A percentile compares a stretch with the other conserved stretches of the same genome.
Conservation (phyloP, 2,888 invertebrate species). For the Octonoba sinensis region DNA sequence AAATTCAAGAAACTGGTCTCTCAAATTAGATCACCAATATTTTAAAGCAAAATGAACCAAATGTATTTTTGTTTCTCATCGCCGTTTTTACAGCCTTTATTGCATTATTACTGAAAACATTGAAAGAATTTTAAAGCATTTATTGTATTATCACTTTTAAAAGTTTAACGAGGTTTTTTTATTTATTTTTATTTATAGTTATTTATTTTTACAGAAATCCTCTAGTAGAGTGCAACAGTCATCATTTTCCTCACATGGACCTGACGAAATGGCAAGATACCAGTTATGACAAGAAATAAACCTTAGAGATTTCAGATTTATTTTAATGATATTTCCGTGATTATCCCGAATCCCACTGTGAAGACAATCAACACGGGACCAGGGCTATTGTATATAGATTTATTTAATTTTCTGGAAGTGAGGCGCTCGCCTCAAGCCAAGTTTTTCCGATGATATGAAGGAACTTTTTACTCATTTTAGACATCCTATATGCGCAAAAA, state of each 20-base stretch:
- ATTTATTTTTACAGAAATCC: conserved; percentile 71
- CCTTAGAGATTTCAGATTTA: not conserved
- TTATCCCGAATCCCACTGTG: conserved; percentile 14
- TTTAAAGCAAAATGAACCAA: too few relatives aligned
- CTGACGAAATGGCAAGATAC: conserved; percentile 89
- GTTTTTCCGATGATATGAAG: conserved; percentile 25
- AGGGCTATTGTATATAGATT: conserved; percentile 44
- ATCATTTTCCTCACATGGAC: conserved; percentile 88
- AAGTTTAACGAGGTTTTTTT: not conserved
- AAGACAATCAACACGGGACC: conserved; percentile 6
- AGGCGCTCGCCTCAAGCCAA: conserved; percentile 37
- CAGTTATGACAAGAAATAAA: conserved; percentile 57
- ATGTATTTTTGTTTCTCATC: too few relatives aligned
- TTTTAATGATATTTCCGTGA: conserved; percentile 12
- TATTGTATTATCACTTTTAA: not conserved
- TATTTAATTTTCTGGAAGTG: conserved; percentile 47
- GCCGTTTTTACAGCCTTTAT: too few relatives aligned
- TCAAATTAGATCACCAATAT: too few relatives aligned
- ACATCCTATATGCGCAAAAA: not conserved
- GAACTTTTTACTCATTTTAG: conserved; percentile 17
- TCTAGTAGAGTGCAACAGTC: conserved; percentile 80
- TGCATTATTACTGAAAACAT: not conserved
- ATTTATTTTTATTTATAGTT: not conserved
- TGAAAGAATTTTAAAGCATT: not conserved
- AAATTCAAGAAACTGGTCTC: too few relatives aligned